Conservation (phyloP, 53 echinoderm and acorn worm genomes). For the Echinarachnius parma region DNA sequence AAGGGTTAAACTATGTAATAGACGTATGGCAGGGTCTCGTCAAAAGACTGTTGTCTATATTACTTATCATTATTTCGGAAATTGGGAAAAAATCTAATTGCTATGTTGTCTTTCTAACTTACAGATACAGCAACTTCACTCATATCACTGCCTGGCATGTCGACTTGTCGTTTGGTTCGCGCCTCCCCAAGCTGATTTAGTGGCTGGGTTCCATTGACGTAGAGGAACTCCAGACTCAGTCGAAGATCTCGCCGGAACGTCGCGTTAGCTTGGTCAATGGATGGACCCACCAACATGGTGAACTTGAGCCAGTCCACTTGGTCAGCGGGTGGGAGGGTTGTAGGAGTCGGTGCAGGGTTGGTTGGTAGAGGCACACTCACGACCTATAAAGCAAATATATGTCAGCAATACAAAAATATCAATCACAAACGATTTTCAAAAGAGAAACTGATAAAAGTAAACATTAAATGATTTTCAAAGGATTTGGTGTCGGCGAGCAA, state of each 20-base stretch:
- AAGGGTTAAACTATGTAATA: no score
- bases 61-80: no score
- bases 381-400: not conserved
- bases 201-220: slow-evolving; percentile 4
- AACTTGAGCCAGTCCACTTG: slow-evolving; percentile 21
- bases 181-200: not conserved
- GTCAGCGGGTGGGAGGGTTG: slow-evolving; percentile 14
- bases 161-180: not conserved
- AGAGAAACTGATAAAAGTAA: no score
- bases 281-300: not conserved
- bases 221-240: slow-evolving; percentile 13
- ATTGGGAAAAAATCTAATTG: not conserved
- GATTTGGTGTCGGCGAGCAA: no score
- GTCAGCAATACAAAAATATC: no score
- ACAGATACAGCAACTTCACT: no score
- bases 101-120: not conserved
- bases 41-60: no score
- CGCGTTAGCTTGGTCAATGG: slow-evolving; percentile 18
- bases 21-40: no score
- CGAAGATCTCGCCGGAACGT: slow-evolving; percentile 19
- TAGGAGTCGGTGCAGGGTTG: not conserved
- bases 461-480: no score
- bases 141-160: not conserved
- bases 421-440: no score
- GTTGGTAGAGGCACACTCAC: not conserved